Percentiles rank a stretch among this genome's conserved stretches.
Conservation (phyloP, 1,140 invertebrate species). For the Trachymyrmex septentrionalis region DNA sequence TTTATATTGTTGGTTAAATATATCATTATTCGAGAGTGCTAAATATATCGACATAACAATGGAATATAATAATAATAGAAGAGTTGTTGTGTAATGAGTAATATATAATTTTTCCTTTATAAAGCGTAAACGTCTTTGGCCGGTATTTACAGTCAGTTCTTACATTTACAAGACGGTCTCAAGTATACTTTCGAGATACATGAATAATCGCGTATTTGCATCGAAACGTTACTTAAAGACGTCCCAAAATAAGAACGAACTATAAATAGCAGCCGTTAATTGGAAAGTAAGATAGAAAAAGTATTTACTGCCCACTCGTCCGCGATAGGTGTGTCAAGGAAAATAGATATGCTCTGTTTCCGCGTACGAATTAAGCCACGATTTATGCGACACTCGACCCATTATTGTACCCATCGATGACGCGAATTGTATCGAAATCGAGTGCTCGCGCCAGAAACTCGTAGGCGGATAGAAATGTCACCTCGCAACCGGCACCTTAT, state of each 20-base stretch:
- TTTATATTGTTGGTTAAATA: too few relatives aligned
- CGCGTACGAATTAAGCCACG: not conserved
- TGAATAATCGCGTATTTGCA: too few relatives aligned
- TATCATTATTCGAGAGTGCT: not conserved
- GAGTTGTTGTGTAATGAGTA: not conserved
- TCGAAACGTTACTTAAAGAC: too few relatives aligned
- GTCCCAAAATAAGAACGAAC: too few relatives aligned
- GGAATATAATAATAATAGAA: not conserved
- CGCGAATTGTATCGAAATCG: slow-evolving; percentile 43
- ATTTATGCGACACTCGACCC: not conserved
- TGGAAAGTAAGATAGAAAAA: not conserved
- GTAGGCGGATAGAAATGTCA: slow-evolving; percentile 71
- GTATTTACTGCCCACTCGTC: too few relatives aligned
- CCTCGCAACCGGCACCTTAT: slow-evolving; percentile 60
- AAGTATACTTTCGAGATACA: too few relatives aligned
- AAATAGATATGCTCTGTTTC: not conserved
- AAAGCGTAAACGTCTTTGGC: not conserved
- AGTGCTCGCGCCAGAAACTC: slow-evolving; percentile 24
- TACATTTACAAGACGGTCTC: too few relatives aligned
- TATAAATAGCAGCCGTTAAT: not conserved
- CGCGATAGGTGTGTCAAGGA: not conserved
- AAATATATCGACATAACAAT: not conserved
- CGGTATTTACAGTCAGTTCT: too few relatives aligned
- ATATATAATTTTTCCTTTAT: not conserved
- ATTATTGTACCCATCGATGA: slow-evolving; percentile 29